A percentile compares a stretch with the other conserved stretches of the same genome.
These are phyloP conservation scores for Ormyrus rosae DNA, from an alignment of 2,888 invertebrate genomes.

Conservation along the genomic window DNA sequence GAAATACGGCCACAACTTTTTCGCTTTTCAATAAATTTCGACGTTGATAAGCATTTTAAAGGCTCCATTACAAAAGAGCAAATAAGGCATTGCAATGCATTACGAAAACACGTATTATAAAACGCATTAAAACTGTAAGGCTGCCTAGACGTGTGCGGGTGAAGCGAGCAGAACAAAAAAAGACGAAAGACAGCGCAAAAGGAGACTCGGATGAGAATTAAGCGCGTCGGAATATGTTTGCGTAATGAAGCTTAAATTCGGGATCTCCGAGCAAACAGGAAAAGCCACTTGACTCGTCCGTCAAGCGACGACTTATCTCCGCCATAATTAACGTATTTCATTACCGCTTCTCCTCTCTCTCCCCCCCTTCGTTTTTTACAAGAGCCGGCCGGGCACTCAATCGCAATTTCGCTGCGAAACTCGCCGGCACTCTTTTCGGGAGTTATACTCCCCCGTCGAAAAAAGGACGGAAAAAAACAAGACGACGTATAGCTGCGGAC, in stretches of 20 bases:
- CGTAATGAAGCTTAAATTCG: constrained; percentile 57
- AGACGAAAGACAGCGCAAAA: not conserved
- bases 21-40: no score
- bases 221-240: constrained; percentile 55
- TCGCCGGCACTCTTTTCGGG: constrained; percentile 20
- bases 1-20: no score
- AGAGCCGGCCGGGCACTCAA: not conserved
- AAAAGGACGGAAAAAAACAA: not conserved
- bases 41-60: no score
- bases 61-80: no score
- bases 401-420: constrained; percentile 41
- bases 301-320: constrained; percentile 51
- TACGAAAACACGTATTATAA: no score
- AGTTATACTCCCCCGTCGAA: not conserved
- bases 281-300: constrained; percentile 56
- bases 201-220: constrained; percentile 37
- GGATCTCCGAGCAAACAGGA: constrained; percentile 51
- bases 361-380: not conserved
- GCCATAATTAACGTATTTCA: constrained; percentile 54
- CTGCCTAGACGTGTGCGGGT: no score
- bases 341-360: constrained; percentile 16
- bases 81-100: no score
- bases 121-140: no score
- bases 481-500: not conserved
- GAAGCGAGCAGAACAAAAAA: not conserved